phyloP scores from a whole-genome alignment of 1,140 invertebrate species.

The Procambarus virginalis region DNA sequence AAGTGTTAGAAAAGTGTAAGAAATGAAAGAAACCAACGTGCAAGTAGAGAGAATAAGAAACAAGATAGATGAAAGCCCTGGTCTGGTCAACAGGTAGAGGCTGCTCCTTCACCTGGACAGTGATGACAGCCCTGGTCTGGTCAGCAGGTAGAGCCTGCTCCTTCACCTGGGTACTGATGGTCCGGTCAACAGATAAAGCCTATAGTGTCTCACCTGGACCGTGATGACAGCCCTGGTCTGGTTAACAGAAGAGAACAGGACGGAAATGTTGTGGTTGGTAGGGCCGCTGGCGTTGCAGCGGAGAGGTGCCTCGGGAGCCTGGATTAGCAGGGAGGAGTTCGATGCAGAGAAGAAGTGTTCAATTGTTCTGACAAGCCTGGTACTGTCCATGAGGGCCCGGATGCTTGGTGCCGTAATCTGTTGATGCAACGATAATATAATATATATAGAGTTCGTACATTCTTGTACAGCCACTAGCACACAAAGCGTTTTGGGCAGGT shows the following conservation, averaged over 20 bases:
- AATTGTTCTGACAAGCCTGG: background rate
- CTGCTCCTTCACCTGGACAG: no score
- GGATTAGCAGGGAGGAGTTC: conserved; percentile 23
- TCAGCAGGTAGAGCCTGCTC: no score
- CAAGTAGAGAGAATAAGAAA: no score
- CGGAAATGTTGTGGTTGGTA: background rate
- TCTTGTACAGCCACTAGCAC: no score
- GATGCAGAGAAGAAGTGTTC: conserved; percentile 15
- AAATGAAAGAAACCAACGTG: no score
- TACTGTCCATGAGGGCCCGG: background rate
- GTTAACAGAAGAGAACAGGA: background rate
- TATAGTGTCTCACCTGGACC: background rate
- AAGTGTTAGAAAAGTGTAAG: no score
- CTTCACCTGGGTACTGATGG: background rate
- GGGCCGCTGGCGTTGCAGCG: background rate
- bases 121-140: no score
- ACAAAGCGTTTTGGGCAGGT: no score
- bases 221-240: background rate
- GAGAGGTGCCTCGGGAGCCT: background rate
- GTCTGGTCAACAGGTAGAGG: no score
- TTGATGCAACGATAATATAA: background rate
- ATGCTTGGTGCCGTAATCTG: background rate
- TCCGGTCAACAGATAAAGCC: background rate
- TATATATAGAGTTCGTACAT: no score
- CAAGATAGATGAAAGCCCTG: no score